Base-by-base conservation (phyloP, 2,888 invertebrate genomes). In the Ryuthela nishihirai region DNA sequence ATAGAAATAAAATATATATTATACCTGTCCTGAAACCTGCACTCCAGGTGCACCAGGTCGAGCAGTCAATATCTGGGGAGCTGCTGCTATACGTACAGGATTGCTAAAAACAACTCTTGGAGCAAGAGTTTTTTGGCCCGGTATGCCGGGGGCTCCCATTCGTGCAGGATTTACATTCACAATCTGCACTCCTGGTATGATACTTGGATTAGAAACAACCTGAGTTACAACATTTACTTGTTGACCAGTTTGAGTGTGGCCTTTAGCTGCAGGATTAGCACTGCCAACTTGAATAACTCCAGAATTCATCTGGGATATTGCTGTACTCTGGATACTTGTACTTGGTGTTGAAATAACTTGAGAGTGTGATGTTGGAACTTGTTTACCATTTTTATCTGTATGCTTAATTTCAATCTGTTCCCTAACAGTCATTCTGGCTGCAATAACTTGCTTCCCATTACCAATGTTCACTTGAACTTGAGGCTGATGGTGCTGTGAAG, bases 41-140 rank as follows among this genome's bases (percentile, higher is more conserved):
- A 32, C 26, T n/a, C n/a, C n/a, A 1, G 24, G 40, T 48, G 12
- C 39, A 29, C 60, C 60, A 7, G 50, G 40, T 25, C 60, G 44
- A 17, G 59, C 53, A 25, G 54, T 54, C 67, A 88, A 84, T 75
- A 88, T 88, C 69, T 84, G 87, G 65, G 84, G 81, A 69, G 86
- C 87, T 64, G 84, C 80, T 69, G 86, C 87, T 32, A 68, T 65
- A 15, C 67, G 53, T 12, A 68, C 61, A 18, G 62, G 67, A 53
- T 62, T 64, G 23, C 50, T 59, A 69, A 91, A 85, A 69, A 92
- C 88, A 1, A 60, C 54, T 71, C 91, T 81, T 46, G 87, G 85
- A 59, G 87, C 82, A 63, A 88, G 84, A 54, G 83, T 82, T 76
- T 88, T 88, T 74, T 85, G 85, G n/a, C 56, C 52, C 7, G 59